Percentiles rank a stretch among this genome's conserved stretches.
Conservation (phyloP, 2,888 invertebrate species). For the Parochlus steinenii region DNA sequence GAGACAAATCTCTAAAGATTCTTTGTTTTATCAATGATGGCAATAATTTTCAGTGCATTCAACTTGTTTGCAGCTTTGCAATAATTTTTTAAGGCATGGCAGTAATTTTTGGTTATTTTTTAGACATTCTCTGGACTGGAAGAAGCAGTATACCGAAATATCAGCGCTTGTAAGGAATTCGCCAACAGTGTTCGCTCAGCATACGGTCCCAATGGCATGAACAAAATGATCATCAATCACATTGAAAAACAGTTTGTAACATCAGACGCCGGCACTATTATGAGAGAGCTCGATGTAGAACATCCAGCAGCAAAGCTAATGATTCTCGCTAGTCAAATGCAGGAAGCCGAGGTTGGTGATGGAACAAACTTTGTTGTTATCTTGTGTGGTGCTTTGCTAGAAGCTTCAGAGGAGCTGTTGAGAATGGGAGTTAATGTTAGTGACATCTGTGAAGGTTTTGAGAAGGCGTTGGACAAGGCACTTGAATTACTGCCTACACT, state of each 20-base stretch:
- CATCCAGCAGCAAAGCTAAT: constrained; percentile 97
- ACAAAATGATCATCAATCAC: constrained; percentile 99
- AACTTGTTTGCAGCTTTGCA: not conserved
- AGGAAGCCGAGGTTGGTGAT: constrained; percentile 96
- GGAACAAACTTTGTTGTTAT: constrained; percentile 98
- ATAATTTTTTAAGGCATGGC: constrained; percentile 13
- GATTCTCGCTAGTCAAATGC: constrained; percentile 94
- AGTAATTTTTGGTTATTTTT: constrained; percentile 16
- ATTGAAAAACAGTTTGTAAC: constrained; percentile 97
- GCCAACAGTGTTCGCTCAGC: constrained; percentile 85
- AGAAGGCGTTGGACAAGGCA: constrained; percentile 74
- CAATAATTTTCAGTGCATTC: not conserved
- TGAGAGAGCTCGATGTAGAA: constrained; percentile 88
- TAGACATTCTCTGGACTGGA: constrained; percentile 77
- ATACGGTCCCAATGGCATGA: constrained; percentile 97
- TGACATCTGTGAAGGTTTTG: constrained; percentile 93
- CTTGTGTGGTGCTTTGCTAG: constrained; percentile 80
- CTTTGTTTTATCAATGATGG: not conserved
- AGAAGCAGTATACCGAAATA: constrained; percentile 93
- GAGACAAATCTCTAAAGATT: too few species aligned
- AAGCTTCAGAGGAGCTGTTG: constrained; percentile 81
- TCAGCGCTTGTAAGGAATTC: constrained; percentile 90
- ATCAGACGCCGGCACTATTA: constrained; percentile 97
- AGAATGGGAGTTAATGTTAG: constrained; percentile 91
- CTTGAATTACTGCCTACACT: constrained; percentile 76